Base-by-base conservation (phyloP, 2,888 invertebrate species). In the Drosophila colorata region DNA sequence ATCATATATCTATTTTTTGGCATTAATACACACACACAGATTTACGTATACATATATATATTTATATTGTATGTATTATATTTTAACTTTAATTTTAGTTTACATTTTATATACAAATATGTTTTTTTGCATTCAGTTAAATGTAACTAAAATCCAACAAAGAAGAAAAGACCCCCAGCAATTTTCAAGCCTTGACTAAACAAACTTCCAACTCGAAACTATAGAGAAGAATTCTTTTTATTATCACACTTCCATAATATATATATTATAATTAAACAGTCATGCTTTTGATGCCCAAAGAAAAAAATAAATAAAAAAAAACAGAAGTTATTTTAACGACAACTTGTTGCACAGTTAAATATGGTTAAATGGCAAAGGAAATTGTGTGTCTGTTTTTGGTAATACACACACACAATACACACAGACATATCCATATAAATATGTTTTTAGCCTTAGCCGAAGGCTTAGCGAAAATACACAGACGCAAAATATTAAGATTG, bases 251-350 rank as follows among this genome's bases (percentile, higher is more conserved):
- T 72, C 69, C 60, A 69, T 56, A 58, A 43, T 63, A 51, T 53
- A 59, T 65, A 66, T 79, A 67, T 57, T 66, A 78, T 67, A 83
- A 69, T 80, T 57, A 68, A 83, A 83, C 81, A 83, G 83, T 83
- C 83, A 83, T 83, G 87, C 87, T 87, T 79, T 78, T 83, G 83
- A 87, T 83, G 85, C 81, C 83, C 83, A 83, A 83, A 83, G 83
- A 83, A 75, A 69, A 67, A 14, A 44, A 60, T 53, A 49, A 18
- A 44, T 9, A 49, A 28, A 31, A 6, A 16, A 4, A 16, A 40
- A 48, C 5, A 44, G 6, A 59, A 44, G 33, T 53, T 41, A 41
- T 20, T 44, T 64, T 69, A 53, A 71, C 18, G 38, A 71, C 33
- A 71, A 72, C 46, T 71, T 65, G 53, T 71, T 69, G 69, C 64